These are phyloP conservation scores for Brachionus manjavacas DNA, from an alignment of 1,140 invertebrate species.

Conservation along the genomic window DNA sequence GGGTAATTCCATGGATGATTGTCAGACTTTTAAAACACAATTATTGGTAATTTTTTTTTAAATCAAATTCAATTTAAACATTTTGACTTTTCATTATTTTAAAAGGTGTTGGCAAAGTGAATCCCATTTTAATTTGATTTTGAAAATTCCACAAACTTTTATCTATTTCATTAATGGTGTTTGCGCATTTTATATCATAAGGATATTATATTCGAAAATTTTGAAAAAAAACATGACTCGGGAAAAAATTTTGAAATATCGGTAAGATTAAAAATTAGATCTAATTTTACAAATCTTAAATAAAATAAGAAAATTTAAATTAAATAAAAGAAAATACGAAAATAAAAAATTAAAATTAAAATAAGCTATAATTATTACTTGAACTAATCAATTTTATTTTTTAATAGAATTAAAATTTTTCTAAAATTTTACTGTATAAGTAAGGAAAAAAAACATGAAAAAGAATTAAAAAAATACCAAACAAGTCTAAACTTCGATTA, in stretches of 20 bases:
- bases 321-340: too few relatives aligned
- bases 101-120: slow-evolving; percentile 41
- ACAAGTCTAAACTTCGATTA: too few relatives aligned
- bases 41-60: slow-evolving; percentile 19
- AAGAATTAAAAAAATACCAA: too few relatives aligned
- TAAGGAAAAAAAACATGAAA: too few relatives aligned
- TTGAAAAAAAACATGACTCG: not conserved
- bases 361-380: too few relatives aligned
- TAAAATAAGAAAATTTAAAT: too few relatives aligned
- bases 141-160: slow-evolving; percentile 38
- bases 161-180: not conserved
- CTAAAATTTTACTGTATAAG: too few relatives aligned
- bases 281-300: too few relatives aligned
- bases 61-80: not conserved
- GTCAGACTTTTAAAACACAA: not conserved
- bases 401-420: too few relatives aligned
- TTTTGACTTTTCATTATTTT: not conserved
- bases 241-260: slow-evolving; percentile 32
- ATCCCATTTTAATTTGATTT: slow-evolving; percentile 21
- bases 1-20: slow-evolving; percentile 20
- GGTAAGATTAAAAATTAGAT: not conserved
- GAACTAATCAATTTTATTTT: too few relatives aligned
- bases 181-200: slow-evolving; percentile 1
- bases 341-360: too few relatives aligned
- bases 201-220: slow-evolving; percentile 39